Evolutionary conservation across 2,113 vertebrate genomes (phyloP).

Genomic region (Lichenostomus cassidix): DNA sequence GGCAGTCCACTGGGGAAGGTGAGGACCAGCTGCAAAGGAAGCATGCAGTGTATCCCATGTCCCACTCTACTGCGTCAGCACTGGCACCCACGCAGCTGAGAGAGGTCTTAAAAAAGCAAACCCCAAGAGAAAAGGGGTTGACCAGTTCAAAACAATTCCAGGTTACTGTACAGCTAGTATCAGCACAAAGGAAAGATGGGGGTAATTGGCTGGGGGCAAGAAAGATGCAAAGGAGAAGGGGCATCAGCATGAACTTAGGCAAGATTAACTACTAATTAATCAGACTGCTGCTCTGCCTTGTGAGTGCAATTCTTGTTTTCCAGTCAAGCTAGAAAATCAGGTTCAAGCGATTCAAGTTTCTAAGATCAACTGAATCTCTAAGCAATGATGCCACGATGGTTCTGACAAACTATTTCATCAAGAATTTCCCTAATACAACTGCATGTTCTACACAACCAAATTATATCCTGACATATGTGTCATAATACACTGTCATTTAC

Average conservation of each 20-base stretch:
- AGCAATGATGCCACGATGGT: background rate
- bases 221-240: background rate
- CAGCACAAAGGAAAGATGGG: background rate
- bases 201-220: background rate
- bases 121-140: background rate
- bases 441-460: background rate
- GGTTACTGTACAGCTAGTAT: background rate
- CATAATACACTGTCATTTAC: background rate
- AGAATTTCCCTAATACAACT: background rate
- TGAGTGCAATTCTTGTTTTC: background rate
- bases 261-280: background rate
- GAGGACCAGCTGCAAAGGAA: background rate
- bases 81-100: background rate
- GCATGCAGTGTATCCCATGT: fast-evolving
- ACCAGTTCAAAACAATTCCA: background rate
- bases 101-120: background rate
- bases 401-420: background rate
- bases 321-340: background rate
- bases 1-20: background rate
- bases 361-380: background rate
- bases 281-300: background rate
- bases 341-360: background rate
- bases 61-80: background rate
- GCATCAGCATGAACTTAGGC: background rate
- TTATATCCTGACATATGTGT: background rate